Evolutionary conservation across 2,113 vertebrate genomes (phyloP).

Genomic region (Fukomys damarensis): DNA sequence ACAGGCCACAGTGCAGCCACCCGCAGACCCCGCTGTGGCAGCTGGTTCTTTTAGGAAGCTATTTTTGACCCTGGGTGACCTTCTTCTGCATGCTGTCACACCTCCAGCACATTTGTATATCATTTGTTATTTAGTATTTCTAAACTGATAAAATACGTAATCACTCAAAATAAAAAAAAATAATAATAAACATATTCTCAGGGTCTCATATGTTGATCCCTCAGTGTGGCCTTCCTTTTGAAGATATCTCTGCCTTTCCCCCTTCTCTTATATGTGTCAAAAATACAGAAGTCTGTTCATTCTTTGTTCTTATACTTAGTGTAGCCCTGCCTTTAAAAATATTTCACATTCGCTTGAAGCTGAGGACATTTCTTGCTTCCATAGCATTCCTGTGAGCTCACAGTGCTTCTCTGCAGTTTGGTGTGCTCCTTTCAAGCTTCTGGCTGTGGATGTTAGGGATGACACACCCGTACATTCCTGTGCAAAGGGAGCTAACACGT

Average conservation of each 20-base stretch:
- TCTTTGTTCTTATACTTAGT: background rate
- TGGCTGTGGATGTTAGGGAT: background rate
- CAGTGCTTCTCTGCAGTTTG: background rate
- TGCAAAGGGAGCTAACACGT: background rate
- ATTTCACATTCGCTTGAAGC: background rate
- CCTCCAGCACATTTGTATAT: background rate
- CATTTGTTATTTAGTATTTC: background rate
- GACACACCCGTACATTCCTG: background rate
- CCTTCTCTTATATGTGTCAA: background rate
- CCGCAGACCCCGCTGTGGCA: background rate
- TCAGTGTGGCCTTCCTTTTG: background rate
- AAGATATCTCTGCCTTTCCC: background rate
- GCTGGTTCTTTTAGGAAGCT: background rate
- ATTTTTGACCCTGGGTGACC: background rate
- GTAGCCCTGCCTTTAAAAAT: background rate
- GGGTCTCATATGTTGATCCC: background rate
- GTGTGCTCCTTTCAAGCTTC: background rate
- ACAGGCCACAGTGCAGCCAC: background rate
- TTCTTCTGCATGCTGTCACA: background rate
- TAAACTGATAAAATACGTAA: background rate
- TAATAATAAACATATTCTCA: background rate
- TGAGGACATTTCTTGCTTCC: background rate
- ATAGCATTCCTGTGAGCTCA: background rate
- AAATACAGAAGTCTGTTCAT: background rate
- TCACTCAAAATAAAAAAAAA: background rate